Percentiles rank a stretch among this genome's conserved stretches.
Conservation (phyloP, 1,140 invertebrate species). For the Trichoplusia ni region DNA sequence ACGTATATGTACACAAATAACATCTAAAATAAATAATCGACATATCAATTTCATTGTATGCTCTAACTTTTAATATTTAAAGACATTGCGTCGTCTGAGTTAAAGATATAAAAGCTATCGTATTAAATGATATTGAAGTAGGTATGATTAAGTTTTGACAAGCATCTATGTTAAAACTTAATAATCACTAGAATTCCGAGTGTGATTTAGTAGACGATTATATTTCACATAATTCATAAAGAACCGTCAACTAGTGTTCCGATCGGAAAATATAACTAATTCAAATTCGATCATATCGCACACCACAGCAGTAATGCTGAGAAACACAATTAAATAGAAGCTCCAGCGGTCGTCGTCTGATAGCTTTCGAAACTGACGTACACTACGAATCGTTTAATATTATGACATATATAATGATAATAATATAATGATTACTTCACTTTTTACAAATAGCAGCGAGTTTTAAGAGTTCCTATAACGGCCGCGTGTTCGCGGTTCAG, state of each 20-base stretch:
- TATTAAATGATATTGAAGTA: constrained; percentile 28
- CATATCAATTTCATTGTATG: constrained; percentile 74
- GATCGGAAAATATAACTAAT: neutral
- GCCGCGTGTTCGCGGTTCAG: constrained; percentile 75
- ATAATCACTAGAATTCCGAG: neutral
- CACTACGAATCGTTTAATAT: constrained; percentile 77
- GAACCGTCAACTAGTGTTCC: neutral
- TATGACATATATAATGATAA: constrained; percentile 79
- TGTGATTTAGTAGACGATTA: constrained; percentile 6
- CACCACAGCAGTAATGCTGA: constrained; percentile 2
- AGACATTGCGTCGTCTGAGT: constrained; percentile 42
- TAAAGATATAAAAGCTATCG: constrained; percentile 31
- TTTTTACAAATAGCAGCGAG: constrained; percentile 83
- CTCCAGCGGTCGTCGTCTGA: constrained; percentile 58
- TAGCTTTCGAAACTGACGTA: constrained; percentile 79
- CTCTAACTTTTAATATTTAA: constrained; percentile 48
- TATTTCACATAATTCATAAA: neutral
- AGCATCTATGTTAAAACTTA: neutral
- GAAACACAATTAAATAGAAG: constrained; percentile 12
- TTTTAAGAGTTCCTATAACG: constrained; percentile 83
- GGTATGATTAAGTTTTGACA: constrained; percentile 26
- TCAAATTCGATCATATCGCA: constrained; percentile 19
- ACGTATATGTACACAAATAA: constrained; percentile 68
- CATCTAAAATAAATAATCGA: constrained; percentile 75
- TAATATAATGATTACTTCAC: constrained; percentile 80